Conservation (phyloP, 2,797 vertebrate genomes). For the Silurus lanzhouensis region DNA sequence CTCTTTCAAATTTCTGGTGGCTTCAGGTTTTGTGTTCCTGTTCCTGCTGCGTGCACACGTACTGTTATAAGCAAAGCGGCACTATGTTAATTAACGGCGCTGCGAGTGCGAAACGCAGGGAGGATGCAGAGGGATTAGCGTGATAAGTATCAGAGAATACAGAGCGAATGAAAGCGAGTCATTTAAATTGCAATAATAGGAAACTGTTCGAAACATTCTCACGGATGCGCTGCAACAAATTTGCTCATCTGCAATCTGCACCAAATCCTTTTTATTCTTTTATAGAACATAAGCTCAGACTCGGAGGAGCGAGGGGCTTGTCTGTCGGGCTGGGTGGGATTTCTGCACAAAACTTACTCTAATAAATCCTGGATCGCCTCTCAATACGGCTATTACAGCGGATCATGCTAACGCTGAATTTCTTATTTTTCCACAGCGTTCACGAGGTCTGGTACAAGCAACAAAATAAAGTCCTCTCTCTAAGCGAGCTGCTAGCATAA, state of each 20-base stretch:
- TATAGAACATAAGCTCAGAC: conserved; percentile 73
- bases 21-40: background rate
- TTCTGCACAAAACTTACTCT: conserved; percentile 27
- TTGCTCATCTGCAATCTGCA: conserved; percentile 74
- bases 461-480: background rate
- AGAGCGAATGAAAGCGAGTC: conserved; percentile 80
- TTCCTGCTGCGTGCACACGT: background rate
- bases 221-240: conserved; percentile 77
- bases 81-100: conserved; percentile 83
- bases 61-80: conserved; percentile 70
- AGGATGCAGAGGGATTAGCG: conserved; percentile 78
- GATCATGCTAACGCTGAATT: conserved; percentile 24
- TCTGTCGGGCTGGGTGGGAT: conserved; percentile 71
- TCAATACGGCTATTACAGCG: conserved; percentile 14
- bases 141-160: conserved; percentile 81
- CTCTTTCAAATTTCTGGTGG: background rate
- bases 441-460: conserved; percentile 1
- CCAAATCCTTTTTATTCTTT: conserved; percentile 82
- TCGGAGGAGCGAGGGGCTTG: conserved; percentile 71
- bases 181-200: conserved; percentile 84
- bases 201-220: conserved; percentile 80
- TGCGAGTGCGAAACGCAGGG: conserved; percentile 76
- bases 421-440: background rate
- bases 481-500: conserved; percentile 48
- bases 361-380: conserved; percentile 10